Evolutionary conservation across 2,797 vertebrate species (phyloP).

Genomic region (Nannoperca obscura): DNA sequence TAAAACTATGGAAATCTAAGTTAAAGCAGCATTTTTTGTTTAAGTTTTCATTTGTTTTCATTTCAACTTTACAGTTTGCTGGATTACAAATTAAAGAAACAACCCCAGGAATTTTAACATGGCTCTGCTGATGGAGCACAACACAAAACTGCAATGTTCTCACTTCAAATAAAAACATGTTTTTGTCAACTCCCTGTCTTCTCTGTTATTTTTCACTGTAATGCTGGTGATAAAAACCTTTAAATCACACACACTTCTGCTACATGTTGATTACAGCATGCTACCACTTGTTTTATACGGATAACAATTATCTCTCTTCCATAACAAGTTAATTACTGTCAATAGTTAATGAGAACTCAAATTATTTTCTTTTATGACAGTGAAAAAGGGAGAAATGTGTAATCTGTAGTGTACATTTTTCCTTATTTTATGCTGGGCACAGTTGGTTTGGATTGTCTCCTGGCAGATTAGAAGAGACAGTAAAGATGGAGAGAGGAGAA

Average conservation of each 20-base stretch:
- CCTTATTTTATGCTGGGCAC: conserved; percentile 50
- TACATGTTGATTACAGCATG: not conserved
- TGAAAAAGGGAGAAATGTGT: conserved; percentile 22
- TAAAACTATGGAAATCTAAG: conserved; percentile 1
- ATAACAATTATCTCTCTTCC: conserved; percentile 22
- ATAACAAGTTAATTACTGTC: conserved; percentile 30
- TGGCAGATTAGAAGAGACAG: conserved; percentile 57
- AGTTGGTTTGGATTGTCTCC: conserved; percentile 33
- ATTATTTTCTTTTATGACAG: conserved; percentile 7
- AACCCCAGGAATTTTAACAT: not conserved
- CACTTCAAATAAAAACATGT: conserved; percentile 26
- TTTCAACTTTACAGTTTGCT: conserved; percentile 7
- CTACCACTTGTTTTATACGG: not conserved
- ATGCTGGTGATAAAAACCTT: conserved; percentile 7
- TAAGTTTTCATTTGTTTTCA: not conserved
- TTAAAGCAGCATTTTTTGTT: not conserved
- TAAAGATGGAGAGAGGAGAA: conserved; percentile 32
- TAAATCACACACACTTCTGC: conserved; percentile 5
- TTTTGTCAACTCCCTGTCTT: conserved; percentile 35
- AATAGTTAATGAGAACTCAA: conserved; percentile 10
- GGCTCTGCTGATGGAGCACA: conserved; percentile 40
- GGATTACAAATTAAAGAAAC: conserved; percentile 34
- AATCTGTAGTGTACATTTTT: conserved; percentile 35
- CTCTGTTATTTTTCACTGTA: conserved; percentile 11
- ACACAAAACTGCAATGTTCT: conserved; percentile 43